Base-by-base conservation (phyloP, 2,113 vertebrate species). In the Vulpes vulpes region DNA sequence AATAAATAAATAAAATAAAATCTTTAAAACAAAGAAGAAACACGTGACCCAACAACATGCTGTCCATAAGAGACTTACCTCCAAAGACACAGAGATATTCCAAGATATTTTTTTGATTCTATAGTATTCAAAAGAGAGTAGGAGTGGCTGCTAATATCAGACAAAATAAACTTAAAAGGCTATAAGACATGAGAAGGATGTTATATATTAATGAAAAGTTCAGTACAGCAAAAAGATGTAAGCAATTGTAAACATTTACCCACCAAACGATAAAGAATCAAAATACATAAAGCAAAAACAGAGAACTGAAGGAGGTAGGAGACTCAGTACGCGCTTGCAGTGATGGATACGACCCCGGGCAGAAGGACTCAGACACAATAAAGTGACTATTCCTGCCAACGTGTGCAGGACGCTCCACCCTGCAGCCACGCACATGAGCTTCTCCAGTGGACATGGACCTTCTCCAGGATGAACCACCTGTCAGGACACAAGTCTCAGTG, bases 331-430 rank as follows among this genome's bases (percentile, higher is more conserved):
- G 16, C 5, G 0, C 51, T 74, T 16, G 15, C 51, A 22, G 11
- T 22, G 5, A 57, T 43, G 25, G 17, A 43, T 22, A 57, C 1
- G 55, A 17, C 55, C 15, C 16, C 16, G 17, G 57, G 57, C 57
- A 43, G 43, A 43, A 71, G n/a, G 69, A 38, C 9, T 35, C 69
- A n/a, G 20, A n/a, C 5, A 10, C n/a, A 1, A n/a, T 35, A 22
- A 35, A 22, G n/a, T 4, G 0, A 71, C n/a, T 9, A 9, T 11
- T 32, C 10, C 35, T 10, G 38, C 53, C 7, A 35, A 38, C 22
- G 0, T 2, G 8, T 12, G 57, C n/a, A 17, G 5, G 27, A 27
- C 23, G 10, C 32, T 7, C 57, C 22, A 20, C 5, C 5, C n/a
- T 27, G 35, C 11, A 3, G 1, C 16, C 27, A n/a, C 25, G 25